Evolutionary conservation across 2,888 invertebrate species (phyloP), one percentile per base, ranked within the genome.

Genomic region (Melangyna quadrimaculata): DNA sequence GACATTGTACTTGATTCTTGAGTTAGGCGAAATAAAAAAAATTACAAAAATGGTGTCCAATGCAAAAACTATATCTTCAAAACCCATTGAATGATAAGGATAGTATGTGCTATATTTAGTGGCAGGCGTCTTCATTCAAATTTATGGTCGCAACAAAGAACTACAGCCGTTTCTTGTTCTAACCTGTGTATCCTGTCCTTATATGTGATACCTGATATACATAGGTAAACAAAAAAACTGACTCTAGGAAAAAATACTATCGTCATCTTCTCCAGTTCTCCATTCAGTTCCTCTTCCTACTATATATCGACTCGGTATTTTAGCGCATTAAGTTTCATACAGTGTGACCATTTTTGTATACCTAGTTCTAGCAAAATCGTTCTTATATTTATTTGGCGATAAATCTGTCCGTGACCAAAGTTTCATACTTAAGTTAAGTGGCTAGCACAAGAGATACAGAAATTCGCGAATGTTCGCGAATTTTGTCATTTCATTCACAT

Each of bases 91-190:
- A 67, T 77, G 72, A 78, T 69, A 78, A 74, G 57, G 73, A 78
- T 19, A 35, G 51, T 57, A 51, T 73, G 53, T 61, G 43, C 40
- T 69, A 17, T 27, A 24, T 69, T 29, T 12, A 35, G 61, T 19
- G 55, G 53, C 59, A 71, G 70, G 77, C 84, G 67, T 79, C 79
- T 80, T 79, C 45, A 84, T 79, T 84, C 61, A 79, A 84, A 84
- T 84, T 71, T 84, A 84, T 80, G 72, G 67, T 40, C 65, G 55
- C 65, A 70, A 29, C 72, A 45, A 37, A 22, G 67, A 75, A 65
- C 43, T 57, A 37, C 61, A 67, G 51, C 9, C 35, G 67, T 72
- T 71, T 75, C 84, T 71, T 74, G 78, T 74, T 74, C 48, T 70
- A 74, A 74, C 70, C 65, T 57, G 51, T 67, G 67, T 67, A 35